These are phyloP conservation scores for Hippocampus abdominalis DNA, from an alignment of 2,113 vertebrate species.

Conservation along the genomic window DNA sequence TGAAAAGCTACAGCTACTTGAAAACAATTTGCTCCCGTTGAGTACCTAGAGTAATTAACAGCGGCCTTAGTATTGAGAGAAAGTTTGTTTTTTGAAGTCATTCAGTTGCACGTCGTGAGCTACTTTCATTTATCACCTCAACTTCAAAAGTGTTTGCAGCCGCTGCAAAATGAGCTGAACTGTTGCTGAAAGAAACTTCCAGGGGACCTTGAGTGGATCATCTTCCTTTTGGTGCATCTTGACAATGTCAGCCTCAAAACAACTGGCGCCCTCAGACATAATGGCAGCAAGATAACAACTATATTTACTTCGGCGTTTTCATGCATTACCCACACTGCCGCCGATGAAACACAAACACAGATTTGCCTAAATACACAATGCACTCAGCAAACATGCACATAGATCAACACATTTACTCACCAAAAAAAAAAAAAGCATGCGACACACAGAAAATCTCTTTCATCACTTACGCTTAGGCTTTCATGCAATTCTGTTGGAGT, in stretches of 20 bases:
- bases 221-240: conserved; percentile 46
- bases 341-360: conserved; percentile 42
- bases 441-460: conserved; percentile 11
- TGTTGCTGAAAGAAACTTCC: conserved; percentile 36
- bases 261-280: conserved; percentile 49
- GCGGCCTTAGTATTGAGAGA: conserved; percentile 48
- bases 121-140: conserved; percentile 47
- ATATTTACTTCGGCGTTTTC: conserved; percentile 64
- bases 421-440: background rate
- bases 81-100: conserved; percentile 43
- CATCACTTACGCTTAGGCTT: background rate
- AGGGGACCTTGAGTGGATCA: conserved; percentile 41
- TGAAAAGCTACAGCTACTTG: conserved; percentile 62
- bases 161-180: conserved; percentile 21
- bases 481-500: conserved; percentile 2
- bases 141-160: conserved; percentile 41
- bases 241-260: conserved; percentile 51
- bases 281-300: conserved; percentile 60
- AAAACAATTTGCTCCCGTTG: conserved; percentile 58
- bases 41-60: conserved; percentile 61
- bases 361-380: conserved; percentile 43
- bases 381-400: conserved; percentile 11
- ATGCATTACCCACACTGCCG: conserved; percentile 46
- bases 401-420: conserved; percentile 6
- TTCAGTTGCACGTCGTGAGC: conserved; percentile 34